These are phyloP conservation scores for Tetheella fluctuosa DNA, from an alignment of 2,888 invertebrate species.

Conservation along the genomic window DNA sequence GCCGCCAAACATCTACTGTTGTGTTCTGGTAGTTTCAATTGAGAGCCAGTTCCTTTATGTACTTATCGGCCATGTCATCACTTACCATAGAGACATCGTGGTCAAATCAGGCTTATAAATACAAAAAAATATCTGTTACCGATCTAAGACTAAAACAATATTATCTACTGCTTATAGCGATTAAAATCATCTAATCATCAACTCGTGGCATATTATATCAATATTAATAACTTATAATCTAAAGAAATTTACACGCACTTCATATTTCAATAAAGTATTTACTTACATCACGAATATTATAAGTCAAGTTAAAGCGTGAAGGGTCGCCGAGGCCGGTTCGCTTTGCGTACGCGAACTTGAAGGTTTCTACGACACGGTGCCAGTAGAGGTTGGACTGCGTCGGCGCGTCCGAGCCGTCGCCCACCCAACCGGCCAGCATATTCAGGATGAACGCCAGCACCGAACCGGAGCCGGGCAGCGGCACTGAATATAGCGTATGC, in stretches of 20 bases:
- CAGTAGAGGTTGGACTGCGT: constrained; percentile 77
- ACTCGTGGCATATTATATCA: too few relatives aligned
- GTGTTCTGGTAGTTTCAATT: too few relatives aligned
- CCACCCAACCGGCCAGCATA: constrained; percentile 86
- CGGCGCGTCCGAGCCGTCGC: constrained; percentile 64
- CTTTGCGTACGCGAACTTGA: constrained; percentile 96
- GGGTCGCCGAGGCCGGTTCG: constrained; percentile 93
- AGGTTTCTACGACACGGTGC: constrained; percentile 94
- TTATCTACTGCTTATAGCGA: too few relatives aligned
- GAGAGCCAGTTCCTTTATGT: too few relatives aligned
- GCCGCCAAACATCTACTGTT: too few relatives aligned
- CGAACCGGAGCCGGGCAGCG: constrained; percentile 94
- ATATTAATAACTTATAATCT: too few relatives aligned
- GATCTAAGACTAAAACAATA: too few relatives aligned
- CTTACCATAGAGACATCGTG: too few relatives aligned
- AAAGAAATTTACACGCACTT: not conserved
- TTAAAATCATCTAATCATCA: too few relatives aligned
- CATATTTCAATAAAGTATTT: too few relatives aligned
- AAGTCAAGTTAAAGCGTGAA: constrained; percentile 55
- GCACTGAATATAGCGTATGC: constrained; percentile 89
- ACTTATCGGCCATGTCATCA: too few relatives aligned
- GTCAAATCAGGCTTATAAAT: not conserved
- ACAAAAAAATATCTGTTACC: too few relatives aligned
- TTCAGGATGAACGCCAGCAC: constrained; percentile 93
- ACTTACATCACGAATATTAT: constrained; percentile 58